Base-by-base conservation (phyloP, 92 coral and sea anemone species). In the Muricea muricata region DNA sequence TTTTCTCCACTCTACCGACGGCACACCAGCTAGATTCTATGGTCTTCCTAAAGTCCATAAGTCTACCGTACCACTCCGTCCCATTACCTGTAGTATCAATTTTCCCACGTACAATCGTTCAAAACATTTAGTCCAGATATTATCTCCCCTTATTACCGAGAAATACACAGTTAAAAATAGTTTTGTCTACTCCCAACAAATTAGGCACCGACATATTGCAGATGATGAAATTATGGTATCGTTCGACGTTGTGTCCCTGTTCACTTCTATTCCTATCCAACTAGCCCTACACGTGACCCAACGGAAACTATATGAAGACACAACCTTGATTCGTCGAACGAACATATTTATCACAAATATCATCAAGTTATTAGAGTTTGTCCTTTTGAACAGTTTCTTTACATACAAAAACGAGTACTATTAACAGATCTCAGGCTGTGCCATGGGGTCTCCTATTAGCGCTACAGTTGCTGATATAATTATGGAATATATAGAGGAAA, bases 231-330 rank as follows among this genome's bases (percentile, higher is more conserved):
- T 79, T 10, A 84, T 83, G 81, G 91, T 88, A 9, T 75, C 85
- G 0, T 88, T 83, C 71, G 88, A 84, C 29, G 91, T 83, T 0
- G 75, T 88, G n/a, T 67, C 91, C 15, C 33, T 84, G 18, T 88
- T 88, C 30, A 83, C 87, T 5, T 82, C 91, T 8, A 87, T 87
- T 3, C 87, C 84, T 3, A 76, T 87, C 31, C 28, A 87, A 3
- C 40, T 56, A 23, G 83, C 85, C 4, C 10, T 41, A 46, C 29
- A 73, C 14, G 32, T 73, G 0, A 52, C 70, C 7, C 9, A 55
- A 54, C 48, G 33, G 28, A 33, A 45, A 68, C 79, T 68, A 15
- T 15, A n/a, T n/a, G 0, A n/a, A 1, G 60, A 73, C 31, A 23
- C 17, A 21, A 7, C 7, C 11, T 24, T 41, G 56, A 7, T 32